Evolutionary conservation across 2,113 vertebrate species (phyloP).

Genomic region (Anhinga rufa): DNA sequence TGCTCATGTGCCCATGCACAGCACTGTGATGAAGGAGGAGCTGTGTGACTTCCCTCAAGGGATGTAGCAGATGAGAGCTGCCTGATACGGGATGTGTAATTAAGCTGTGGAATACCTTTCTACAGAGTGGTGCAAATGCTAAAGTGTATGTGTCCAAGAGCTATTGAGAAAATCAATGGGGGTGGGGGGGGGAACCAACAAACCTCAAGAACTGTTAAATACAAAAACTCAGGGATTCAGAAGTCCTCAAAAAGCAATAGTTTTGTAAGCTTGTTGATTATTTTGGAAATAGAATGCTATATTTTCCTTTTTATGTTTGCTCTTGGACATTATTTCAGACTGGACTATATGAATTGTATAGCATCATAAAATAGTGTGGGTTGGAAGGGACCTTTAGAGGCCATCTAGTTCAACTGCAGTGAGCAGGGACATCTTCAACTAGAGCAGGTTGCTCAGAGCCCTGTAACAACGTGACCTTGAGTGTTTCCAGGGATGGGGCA

Average conservation of each 20-base stretch:
- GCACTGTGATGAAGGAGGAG: not conserved
- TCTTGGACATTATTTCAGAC: not conserved
- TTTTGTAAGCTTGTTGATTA: not conserved
- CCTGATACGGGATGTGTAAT: not conserved
- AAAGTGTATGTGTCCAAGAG: not conserved
- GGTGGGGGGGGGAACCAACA: no score
- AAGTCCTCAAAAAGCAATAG: not conserved
- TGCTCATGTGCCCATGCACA: not conserved
- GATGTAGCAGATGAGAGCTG: not conserved
- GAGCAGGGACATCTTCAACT: no score
- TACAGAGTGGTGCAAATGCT: not conserved
- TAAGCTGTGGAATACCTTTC: not conserved
- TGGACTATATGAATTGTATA: not conserved
- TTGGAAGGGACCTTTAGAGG: no score
- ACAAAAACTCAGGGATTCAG: accelerated
- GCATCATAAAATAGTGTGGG: no score
- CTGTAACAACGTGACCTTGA: no score
- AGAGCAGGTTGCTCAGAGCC: no score
- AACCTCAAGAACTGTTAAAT: not conserved
- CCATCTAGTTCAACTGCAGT: no score
- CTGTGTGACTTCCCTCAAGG: not conserved
- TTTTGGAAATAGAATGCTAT: not conserved
- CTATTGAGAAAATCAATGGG: not conserved
- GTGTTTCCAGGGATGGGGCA: no score
- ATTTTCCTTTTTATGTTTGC: not conserved